These are phyloP conservation scores for Hybos culiciformis DNA, from an alignment of 2,888 invertebrate species.

Conservation along the genomic window DNA sequence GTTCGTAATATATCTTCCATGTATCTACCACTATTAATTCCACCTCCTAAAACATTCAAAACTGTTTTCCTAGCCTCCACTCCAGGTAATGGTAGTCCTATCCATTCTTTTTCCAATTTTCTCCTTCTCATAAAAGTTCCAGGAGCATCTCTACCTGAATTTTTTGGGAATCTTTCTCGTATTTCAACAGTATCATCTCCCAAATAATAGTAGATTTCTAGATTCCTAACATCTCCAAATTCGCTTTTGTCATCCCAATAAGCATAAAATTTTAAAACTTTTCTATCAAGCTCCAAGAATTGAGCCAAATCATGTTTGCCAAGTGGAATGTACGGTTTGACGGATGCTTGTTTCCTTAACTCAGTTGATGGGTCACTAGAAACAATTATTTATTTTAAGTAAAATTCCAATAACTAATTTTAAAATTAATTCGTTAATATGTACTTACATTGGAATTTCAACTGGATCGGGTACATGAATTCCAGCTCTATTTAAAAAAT, in stretches of 20 bases:
- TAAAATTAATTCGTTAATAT: not conserved
- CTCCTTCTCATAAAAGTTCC: constrained; percentile 60
- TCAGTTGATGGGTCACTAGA: constrained; percentile 39
- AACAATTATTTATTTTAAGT: not conserved
- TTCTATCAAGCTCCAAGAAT: constrained; percentile 70
- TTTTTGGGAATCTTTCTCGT: constrained; percentile 53
- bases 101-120: constrained; percentile 52
- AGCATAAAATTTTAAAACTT: constrained; percentile 61
- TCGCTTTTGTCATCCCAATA: constrained; percentile 81
- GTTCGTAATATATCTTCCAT: constrained; percentile 44
- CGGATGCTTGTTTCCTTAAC: constrained; percentile 28
- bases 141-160: constrained; percentile 56
- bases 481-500: constrained; percentile 71
- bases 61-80: constrained; percentile 39
- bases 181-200: constrained; percentile 84
- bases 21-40: constrained; percentile 42
- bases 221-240: constrained; percentile 60
- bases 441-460: constrained; percentile 38
- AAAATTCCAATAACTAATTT: not conserved
- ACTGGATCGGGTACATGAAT: constrained; percentile 65
- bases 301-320: constrained; percentile 55
- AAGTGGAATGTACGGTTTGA: constrained; percentile 18
- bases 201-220: constrained; percentile 73
- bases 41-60: constrained; percentile 49
- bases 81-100: constrained; percentile 37